These are phyloP conservation scores for Hypotaenidia philippensis DNA, from an alignment of 2,797 vertebrate species.

Conservation along the genomic window DNA sequence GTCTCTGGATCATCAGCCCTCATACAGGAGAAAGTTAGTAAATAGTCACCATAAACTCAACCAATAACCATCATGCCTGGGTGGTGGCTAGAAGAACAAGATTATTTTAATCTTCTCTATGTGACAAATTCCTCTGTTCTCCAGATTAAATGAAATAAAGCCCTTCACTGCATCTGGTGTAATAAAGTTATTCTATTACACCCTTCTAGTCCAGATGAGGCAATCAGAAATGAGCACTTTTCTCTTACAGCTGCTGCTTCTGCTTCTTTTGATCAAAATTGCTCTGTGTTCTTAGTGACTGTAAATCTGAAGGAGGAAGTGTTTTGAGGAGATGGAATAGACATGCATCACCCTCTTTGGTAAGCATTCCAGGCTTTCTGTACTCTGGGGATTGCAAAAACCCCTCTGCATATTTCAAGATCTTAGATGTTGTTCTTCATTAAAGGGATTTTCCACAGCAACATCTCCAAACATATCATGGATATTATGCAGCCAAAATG, in stretches of 20 bases:
- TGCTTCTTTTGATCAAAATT: conserved; percentile 72
- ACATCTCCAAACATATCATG: neutral
- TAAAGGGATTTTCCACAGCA: conserved; percentile 51
- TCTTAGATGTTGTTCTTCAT: conserved; percentile 31
- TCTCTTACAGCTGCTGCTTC: conserved; percentile 53
- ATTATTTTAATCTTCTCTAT: conserved; percentile 69
- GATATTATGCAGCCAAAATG: conserved; percentile 16
- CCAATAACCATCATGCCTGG: conserved; percentile 27
- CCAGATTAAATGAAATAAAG: conserved; percentile 67
- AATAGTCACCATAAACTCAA: conserved; percentile 38
- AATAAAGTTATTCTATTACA: conserved; percentile 48
- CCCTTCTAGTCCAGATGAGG: conserved; percentile 62
- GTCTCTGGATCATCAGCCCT: conserved; percentile 31
- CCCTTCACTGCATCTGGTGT: conserved; percentile 48
- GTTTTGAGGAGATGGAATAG: conserved; percentile 47
- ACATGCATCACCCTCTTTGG: conserved; percentile 33
- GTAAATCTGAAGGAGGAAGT: conserved; percentile 67
- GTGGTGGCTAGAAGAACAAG: conserved; percentile 10
- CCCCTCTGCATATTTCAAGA: conserved; percentile 8
- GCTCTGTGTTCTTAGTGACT: conserved; percentile 36
- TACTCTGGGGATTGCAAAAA: conserved; percentile 11
- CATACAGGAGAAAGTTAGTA: conserved; percentile 64
- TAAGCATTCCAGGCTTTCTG: conserved; percentile 13
- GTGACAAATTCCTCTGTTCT: conserved; percentile 66
- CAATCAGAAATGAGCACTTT: conserved; percentile 63